Percentiles rank a stretch among this genome's conserved stretches.
Evolutionary conservation across 2,797 vertebrate genomes (phyloP).

Genomic region (Myotis vivesi): DNA sequence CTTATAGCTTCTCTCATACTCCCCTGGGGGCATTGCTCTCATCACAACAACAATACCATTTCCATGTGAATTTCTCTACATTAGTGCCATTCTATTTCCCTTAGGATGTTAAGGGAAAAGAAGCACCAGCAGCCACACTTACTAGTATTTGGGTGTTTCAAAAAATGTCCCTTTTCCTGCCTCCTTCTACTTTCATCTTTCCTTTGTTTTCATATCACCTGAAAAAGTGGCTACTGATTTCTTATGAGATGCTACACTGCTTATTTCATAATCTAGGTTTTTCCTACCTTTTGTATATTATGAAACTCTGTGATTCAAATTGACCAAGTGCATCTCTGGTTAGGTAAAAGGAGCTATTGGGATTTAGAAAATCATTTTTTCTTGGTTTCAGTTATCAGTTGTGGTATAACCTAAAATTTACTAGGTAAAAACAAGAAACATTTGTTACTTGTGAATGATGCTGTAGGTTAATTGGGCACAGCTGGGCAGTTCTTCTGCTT

Average conservation of each 20-base stretch:
- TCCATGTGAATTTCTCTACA: neutral
- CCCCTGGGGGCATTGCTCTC: too few relatives aligned
- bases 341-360: neutral
- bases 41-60: neutral
- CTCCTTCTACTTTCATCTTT: neutral
- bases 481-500: neutral
- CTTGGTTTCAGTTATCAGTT: neutral
- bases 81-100: neutral
- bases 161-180: neutral
- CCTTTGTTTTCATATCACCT: neutral
- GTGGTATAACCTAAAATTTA: neutral
- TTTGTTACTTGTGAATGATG: neutral
- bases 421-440: neutral
- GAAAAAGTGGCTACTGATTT: neutral
- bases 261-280: neutral
- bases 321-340: neutral
- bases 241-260: neutral
- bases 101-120: neutral
- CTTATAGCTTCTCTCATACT: neutral
- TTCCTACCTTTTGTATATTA: neutral
- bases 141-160: neutral
- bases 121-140: neutral
- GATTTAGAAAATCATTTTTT: neutral
- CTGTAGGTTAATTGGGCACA: neutral
- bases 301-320: neutral